Conservation (phyloP, 2,797 vertebrate species). For the Macroramphosus scolopax region DNA sequence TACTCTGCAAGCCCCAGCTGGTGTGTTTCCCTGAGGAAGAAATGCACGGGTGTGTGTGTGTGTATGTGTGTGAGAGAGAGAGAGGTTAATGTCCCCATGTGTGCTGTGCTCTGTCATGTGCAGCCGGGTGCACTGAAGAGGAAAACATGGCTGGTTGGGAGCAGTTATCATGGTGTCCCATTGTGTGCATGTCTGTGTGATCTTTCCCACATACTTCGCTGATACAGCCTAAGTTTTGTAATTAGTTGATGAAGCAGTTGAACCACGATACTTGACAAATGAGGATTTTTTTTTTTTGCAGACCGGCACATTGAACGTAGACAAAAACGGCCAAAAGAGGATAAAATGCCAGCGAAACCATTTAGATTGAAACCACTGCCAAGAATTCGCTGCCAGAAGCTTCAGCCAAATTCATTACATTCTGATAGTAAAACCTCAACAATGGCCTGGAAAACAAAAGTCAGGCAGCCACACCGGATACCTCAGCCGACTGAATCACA, state of each 20-base stretch:
- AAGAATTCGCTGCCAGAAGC: background rate
- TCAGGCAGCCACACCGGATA: slow-evolving; percentile 12
- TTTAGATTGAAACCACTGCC: slow-evolving; percentile 10
- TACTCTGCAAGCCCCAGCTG: slow-evolving; percentile 61
- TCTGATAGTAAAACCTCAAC: no score
- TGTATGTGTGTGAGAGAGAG: slow-evolving; percentile 20
- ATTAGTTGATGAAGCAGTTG: background rate
- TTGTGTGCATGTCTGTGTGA: slow-evolving; percentile 34
- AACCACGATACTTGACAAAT: background rate
- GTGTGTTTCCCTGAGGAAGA: slow-evolving; percentile 49
- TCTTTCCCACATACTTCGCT: slow-evolving; percentile 10
- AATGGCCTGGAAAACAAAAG: no score
- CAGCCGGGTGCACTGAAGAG: slow-evolving; percentile 60
- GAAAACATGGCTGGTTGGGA: slow-evolving; percentile 67
- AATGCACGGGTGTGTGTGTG: slow-evolving; percentile 7
- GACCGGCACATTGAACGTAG: background rate
- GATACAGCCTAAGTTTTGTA: slow-evolving; percentile 1
- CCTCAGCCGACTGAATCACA: no score
- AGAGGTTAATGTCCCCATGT: slow-evolving; percentile 64
- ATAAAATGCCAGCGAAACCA: background rate
- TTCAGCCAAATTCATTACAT: no score
- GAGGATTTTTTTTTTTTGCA: no score
- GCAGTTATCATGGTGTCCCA: slow-evolving; percentile 41
- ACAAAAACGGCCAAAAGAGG: background rate
- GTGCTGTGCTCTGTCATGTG: slow-evolving; percentile 68